phyloP scores from a whole-genome alignment of 2,888 invertebrate genomes.

The Melangyna quadrimaculata region DNA sequence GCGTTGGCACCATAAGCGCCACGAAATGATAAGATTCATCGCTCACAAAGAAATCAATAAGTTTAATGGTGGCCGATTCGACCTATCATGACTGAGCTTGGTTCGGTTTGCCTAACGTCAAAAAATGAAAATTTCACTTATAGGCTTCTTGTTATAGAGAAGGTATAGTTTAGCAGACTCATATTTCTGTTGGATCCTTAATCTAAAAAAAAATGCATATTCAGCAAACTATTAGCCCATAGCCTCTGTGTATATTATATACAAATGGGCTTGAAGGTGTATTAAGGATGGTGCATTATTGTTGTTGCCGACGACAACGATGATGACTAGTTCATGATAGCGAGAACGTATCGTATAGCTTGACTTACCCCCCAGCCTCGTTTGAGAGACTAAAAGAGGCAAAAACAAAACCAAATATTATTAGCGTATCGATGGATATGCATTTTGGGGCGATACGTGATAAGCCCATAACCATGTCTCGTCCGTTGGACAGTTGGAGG shows the following conservation, averaged over 20 bases:
- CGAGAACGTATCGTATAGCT: conserved; percentile 45
- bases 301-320: conserved; percentile 17
- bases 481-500: conserved; percentile 26
- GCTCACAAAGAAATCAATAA: conserved; percentile 47
- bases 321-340: conserved; percentile 67
- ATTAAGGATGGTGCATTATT: conserved; percentile 24
- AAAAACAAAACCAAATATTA: conserved; percentile 62
- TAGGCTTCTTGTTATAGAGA: conserved; percentile 11
- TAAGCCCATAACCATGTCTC: conserved; percentile 67
- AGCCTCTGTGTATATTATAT: conserved; percentile 32
- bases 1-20: conserved; percentile 63
- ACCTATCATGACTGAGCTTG: conserved; percentile 17
- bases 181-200: conserved; percentile 56
- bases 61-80: conserved; percentile 35
- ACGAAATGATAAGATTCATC: conserved; percentile 37
- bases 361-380: neutral
- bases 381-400: neutral
- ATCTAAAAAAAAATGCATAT: conserved; percentile 56
- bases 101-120: conserved; percentile 38
- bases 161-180: conserved; percentile 14
- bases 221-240: conserved; percentile 60
- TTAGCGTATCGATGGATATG: conserved; percentile 69
- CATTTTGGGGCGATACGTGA: conserved; percentile 71
- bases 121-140: conserved; percentile 65
- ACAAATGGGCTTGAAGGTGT: conserved; percentile 36